Percentiles rank a stretch among this genome's conserved stretches.
These are phyloP conservation scores for Tenebrosternarchus preto DNA, from an alignment of 2,113 vertebrate genomes.

Conservation along the genomic window DNA sequence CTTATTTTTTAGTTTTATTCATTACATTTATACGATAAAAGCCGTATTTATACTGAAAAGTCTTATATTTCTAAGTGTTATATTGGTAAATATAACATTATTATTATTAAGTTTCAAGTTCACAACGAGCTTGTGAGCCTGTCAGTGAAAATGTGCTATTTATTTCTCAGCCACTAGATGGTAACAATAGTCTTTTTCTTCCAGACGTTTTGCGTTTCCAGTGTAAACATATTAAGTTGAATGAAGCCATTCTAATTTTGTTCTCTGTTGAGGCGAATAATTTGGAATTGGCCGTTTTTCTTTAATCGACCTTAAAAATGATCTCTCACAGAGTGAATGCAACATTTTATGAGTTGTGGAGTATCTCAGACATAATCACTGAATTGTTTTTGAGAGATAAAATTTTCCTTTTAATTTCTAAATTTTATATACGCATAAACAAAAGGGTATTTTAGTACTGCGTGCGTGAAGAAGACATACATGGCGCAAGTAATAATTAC, in stretches of 20 bases:
- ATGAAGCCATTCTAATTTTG: conserved; percentile 7
- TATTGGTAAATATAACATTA: too few relatives aligned
- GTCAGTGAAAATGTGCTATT: conserved; percentile 43
- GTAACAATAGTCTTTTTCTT: conserved; percentile 67
- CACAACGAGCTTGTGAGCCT: conserved; percentile 48
- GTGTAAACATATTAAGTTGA: neutral
- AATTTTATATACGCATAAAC: neutral
- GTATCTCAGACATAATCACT: conserved; percentile 1
- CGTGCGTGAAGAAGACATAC: too few relatives aligned
- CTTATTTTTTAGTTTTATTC: neutral
- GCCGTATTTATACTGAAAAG: too few relatives aligned
- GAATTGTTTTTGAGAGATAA: conserved; percentile 10
- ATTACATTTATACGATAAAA: neutral
- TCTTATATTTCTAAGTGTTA: too few relatives aligned
- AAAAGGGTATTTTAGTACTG: neutral
- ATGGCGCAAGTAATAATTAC: too few relatives aligned
- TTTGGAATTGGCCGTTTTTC: conserved; percentile 25
- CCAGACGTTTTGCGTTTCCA: conserved; percentile 34
- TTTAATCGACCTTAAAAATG: conserved; percentile 39
- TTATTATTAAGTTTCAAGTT: neutral
- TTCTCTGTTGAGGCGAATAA: conserved; percentile 18
- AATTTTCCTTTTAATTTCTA: conserved; percentile 11
- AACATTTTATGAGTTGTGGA: conserved; percentile 21
- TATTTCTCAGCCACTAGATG: conserved; percentile 75
- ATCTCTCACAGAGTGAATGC: neutral